phyloP scores from a whole-genome alignment of 2,888 invertebrate species.

The Aspidiotus destructor region DNA sequence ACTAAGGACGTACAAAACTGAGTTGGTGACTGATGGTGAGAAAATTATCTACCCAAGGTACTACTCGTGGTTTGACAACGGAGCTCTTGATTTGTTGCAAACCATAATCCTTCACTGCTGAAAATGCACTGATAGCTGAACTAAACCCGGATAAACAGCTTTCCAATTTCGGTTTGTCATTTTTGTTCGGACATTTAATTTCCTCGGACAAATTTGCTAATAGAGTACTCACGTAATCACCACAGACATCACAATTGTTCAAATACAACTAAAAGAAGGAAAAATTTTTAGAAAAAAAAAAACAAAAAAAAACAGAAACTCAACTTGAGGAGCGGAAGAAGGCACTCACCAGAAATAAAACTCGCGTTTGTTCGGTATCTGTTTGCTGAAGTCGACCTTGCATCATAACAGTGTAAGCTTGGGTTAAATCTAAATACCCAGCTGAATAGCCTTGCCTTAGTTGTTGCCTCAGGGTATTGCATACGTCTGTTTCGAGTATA shows the following conservation, averaged over 20 bases:
- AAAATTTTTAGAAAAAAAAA: not conserved
- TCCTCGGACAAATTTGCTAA: constrained; percentile 64
- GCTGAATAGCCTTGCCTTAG: constrained; percentile 68
- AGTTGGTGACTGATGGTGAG: constrained; percentile 64
- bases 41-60: constrained; percentile 76
- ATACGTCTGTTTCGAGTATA: constrained; percentile 74
- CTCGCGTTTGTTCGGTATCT: constrained; percentile 66
- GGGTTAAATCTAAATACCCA: constrained; percentile 64
- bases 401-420: constrained; percentile 75
- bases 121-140: constrained; percentile 50
- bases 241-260: constrained; percentile 84
- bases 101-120: constrained; percentile 65
- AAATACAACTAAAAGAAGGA: constrained; percentile 46
- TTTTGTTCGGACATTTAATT: constrained; percentile 53
- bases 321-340: not conserved
- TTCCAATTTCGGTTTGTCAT: constrained; percentile 61
- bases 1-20: constrained; percentile 18
- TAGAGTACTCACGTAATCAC: constrained; percentile 80
- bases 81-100: constrained; percentile 67
- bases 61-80: constrained; percentile 72
- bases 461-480: constrained; percentile 59
- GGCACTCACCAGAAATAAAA: constrained; percentile 60
- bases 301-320: not conserved
- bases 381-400: constrained; percentile 64
- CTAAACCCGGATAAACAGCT: constrained; percentile 57